A percentile compares a stretch with the other conserved stretches of the same genome.
Conservation (phyloP, 2,113 vertebrate species). For the Epinephelus moara region DNA sequence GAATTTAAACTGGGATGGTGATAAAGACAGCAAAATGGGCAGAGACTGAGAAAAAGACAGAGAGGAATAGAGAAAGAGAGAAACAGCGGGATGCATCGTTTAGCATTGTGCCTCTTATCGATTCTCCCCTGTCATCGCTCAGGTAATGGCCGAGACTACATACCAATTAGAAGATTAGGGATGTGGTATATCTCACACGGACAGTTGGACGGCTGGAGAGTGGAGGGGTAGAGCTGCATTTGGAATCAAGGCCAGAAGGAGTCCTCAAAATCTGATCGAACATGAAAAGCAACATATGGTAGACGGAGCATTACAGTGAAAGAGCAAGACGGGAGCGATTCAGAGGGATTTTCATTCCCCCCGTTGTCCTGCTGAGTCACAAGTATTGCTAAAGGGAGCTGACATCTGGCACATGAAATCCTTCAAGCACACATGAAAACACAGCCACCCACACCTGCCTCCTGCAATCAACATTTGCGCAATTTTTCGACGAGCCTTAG, state of each 20-base stretch:
- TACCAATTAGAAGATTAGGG: slow-evolving; percentile 76
- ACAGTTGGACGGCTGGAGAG: slow-evolving; percentile 44
- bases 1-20: slow-evolving; percentile 56
- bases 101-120: slow-evolving; percentile 69
- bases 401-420: slow-evolving; percentile 60
- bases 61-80: slow-evolving; percentile 36
- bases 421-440: slow-evolving; percentile 34
- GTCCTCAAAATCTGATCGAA: slow-evolving; percentile 27
- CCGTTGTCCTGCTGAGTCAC: slow-evolving; percentile 49
- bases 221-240: not conserved
- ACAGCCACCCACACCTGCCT: slow-evolving; percentile 48
- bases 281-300: slow-evolving; percentile 57
- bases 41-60: slow-evolving; percentile 31
- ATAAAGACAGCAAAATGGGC: slow-evolving; percentile 38
- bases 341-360: slow-evolving; percentile 36
- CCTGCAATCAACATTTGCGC: slow-evolving; percentile 35
- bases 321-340: slow-evolving; percentile 23
- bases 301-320: slow-evolving; percentile 21
- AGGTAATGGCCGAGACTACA: slow-evolving; percentile 69
- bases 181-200: slow-evolving; percentile 58
- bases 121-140: slow-evolving; percentile 67
- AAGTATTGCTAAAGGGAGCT: slow-evolving; percentile 42
- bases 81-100: slow-evolving; percentile 60
- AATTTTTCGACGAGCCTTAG: slow-evolving; percentile 16
- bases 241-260: slow-evolving; percentile 11